These are phyloP conservation scores for Mimas tiliae DNA, from an alignment of 2,888 invertebrate species.

Conservation along the genomic window DNA sequence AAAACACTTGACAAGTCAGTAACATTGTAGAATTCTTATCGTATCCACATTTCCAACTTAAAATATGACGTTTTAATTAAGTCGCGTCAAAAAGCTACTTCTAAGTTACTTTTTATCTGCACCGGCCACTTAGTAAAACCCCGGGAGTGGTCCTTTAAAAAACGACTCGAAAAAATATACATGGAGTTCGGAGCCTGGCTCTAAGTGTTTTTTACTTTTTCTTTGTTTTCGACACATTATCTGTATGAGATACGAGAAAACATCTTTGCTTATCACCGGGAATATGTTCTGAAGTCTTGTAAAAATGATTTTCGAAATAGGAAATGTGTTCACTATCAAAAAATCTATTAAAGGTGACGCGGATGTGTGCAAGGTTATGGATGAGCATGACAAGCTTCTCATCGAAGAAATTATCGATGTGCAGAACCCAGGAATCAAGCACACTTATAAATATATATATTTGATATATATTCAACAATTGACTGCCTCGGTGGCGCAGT, in stretches of 20 bases:
- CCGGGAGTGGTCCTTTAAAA: slow-evolving; percentile 15
- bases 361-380: neutral
- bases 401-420: neutral
- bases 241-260: neutral
- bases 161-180: neutral
- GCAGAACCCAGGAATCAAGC: too few species aligned
- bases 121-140: slow-evolving; percentile 39
- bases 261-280: neutral
- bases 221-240: slow-evolving; percentile 8
- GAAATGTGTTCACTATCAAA: neutral
- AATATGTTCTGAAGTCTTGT: neutral
- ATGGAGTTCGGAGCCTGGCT: slow-evolving; percentile 6
- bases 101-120: slow-evolving; percentile 48
- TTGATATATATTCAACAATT: too few species aligned
- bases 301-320: neutral
- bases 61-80: slow-evolving; percentile 58
- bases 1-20: neutral
- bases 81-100: slow-evolving; percentile 45
- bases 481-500: too few species aligned
- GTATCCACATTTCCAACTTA: slow-evolving; percentile 48
- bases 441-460: too few species aligned
- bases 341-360: neutral
- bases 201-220: slow-evolving; percentile 8
- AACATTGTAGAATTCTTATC: slow-evolving; percentile 5
- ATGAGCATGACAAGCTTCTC: neutral